Evolutionary conservation across 1,140 invertebrate species (phyloP).

Genomic region (Parasteatoda tepidariorum): DNA sequence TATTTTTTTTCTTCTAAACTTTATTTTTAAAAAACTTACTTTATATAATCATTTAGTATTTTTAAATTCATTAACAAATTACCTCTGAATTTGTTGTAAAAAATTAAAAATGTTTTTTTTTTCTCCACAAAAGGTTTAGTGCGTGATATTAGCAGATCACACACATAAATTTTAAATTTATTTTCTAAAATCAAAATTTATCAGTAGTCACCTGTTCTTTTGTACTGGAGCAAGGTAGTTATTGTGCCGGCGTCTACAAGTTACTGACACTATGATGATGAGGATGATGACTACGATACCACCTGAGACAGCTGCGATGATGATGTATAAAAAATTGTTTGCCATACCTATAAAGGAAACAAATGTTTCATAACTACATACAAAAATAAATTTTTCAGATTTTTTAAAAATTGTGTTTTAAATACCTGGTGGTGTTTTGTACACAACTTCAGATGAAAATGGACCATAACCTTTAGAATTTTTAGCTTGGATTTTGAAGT

Average conservation of each 20-base stretch:
- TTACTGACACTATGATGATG: constrained; percentile 50
- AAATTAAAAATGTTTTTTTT: too few relatives aligned
- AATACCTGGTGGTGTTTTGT: constrained; percentile 74
- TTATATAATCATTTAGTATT: too few relatives aligned
- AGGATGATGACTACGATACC: constrained; percentile 55
- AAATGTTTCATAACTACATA: background rate
- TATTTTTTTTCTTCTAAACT: too few relatives aligned
- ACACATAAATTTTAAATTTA: too few relatives aligned
- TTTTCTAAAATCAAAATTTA: background rate
- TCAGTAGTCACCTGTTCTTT: constrained; percentile 50
- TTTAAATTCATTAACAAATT: too few relatives aligned
- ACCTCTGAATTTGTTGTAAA: too few relatives aligned
- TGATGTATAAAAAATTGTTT: constrained; percentile 58
- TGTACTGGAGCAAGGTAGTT: constrained; percentile 39
- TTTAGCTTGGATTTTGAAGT: constrained; percentile 94
- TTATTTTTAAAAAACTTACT: too few relatives aligned
- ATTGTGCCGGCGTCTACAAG: constrained; percentile 33
- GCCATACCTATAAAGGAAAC: constrained; percentile 28
- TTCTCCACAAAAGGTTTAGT: too few relatives aligned
- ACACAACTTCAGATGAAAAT: constrained; percentile 81
- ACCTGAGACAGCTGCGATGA: constrained; percentile 52
- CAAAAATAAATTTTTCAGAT: background rate
- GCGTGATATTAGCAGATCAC: too few relatives aligned
- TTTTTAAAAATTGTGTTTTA: background rate
- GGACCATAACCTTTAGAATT: constrained; percentile 89